Evolutionary conservation across 2,113 vertebrate genomes (phyloP).

Genomic region (Cyprinodon tularosa): DNA sequence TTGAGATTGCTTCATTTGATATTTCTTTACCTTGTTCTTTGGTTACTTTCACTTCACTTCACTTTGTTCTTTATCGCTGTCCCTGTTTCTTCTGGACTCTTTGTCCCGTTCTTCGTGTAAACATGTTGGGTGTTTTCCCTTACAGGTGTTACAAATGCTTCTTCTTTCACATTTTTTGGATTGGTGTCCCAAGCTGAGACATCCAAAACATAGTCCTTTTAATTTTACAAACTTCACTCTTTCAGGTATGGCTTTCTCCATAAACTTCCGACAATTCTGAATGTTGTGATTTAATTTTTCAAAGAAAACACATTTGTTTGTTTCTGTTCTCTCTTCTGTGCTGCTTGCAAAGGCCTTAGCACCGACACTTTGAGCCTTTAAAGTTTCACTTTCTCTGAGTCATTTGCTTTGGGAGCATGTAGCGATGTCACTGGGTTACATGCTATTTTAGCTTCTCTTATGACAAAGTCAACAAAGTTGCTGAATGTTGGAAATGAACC

Average conservation of each 20-base stretch:
- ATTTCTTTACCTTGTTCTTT: neutral
- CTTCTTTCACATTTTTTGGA: slow-evolving; percentile 48
- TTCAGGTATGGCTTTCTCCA: no score
- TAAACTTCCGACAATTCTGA: slow-evolving; percentile 25
- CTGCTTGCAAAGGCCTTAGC: slow-evolving; percentile 13
- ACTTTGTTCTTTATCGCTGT: neutral
- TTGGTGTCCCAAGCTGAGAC: slow-evolving; percentile 21
- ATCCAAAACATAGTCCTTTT: slow-evolving; percentile 32
- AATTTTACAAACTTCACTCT: neutral
- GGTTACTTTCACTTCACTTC: neutral
- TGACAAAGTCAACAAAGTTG: slow-evolving; percentile 29
- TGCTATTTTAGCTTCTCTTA: slow-evolving; percentile 18
- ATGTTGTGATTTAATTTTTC: slow-evolving; percentile 4
- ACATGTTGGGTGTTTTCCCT: slow-evolving; percentile 35
- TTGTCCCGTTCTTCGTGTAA: slow-evolving; percentile 21
- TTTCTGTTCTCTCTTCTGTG: neutral
- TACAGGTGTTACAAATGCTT: neutral
- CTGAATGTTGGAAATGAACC: slow-evolving; percentile 39
- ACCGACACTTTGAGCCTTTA: slow-evolving; percentile 12
- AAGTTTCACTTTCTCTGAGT: slow-evolving; percentile 12
- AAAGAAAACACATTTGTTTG: slow-evolving; percentile 25
- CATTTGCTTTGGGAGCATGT: slow-evolving; percentile 26
- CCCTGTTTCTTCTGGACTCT: neutral
- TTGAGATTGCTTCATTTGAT: neutral
- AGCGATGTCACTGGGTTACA: slow-evolving; percentile 51